Percentiles rank a stretch among this genome's conserved stretches.
phyloP scores from a whole-genome alignment of 2,113 vertebrate species.

The Choloepus hoffmanni region DNA sequence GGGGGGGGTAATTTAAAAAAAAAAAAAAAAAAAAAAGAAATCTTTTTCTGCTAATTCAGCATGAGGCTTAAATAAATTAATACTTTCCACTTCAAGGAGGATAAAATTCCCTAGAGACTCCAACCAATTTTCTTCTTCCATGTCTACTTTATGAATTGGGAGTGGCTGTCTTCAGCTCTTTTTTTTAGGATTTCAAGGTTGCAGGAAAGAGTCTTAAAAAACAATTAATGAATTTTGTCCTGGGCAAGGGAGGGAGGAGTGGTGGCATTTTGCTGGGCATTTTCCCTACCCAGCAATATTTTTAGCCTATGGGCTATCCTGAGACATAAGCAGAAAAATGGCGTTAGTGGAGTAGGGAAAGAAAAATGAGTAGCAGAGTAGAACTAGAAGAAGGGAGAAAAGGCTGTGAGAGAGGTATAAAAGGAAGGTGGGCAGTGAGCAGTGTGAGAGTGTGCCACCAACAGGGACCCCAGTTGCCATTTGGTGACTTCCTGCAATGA shows the following conservation, averaged over 20 bases:
- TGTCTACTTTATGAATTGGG: not conserved
- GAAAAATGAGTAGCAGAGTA: not conserved
- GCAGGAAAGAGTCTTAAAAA: slow-evolving; percentile 19
- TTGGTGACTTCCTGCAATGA: not conserved
- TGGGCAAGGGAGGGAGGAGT: not conserved
- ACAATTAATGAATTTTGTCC: not conserved
- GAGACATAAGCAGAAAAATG: not conserved
- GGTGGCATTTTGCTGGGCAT: not conserved
- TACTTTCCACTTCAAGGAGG: not conserved
- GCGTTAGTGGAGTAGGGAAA: not conserved
- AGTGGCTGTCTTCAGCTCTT: not conserved
- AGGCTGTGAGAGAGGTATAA: not conserved
- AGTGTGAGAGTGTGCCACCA: not conserved
- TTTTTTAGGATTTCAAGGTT: not conserved
- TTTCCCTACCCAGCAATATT: not conserved
- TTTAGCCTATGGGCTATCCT: not conserved
- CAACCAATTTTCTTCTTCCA: not conserved
- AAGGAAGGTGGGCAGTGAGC: not conserved
- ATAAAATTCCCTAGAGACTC: not conserved
- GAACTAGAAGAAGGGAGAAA: not conserved
- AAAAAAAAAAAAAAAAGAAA: not conserved
- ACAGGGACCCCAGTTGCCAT: not conserved
- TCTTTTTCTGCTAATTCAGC: not conserved
- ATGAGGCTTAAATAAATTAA: slow-evolving; percentile 7
- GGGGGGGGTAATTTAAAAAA: not conserved